Percentiles rank a stretch among this genome's conserved stretches.
Evolutionary conservation across 2,888 invertebrate genomes (phyloP).

Genomic region (Gymnosoma rotundatum): DNA sequence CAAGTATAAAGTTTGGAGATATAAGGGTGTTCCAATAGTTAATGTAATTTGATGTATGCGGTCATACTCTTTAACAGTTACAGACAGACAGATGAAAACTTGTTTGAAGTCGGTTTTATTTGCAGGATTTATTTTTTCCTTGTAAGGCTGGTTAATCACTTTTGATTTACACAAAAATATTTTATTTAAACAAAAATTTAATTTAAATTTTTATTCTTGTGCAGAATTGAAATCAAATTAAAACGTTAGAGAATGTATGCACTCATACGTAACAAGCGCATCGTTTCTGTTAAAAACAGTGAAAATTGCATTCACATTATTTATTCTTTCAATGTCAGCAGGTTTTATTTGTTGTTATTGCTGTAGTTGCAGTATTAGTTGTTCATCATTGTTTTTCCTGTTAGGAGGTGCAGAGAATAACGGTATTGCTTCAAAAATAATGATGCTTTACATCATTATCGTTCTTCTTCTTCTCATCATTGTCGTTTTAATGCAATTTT

Average conservation of each 20-base stretch:
- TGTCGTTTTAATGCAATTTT: constrained; percentile 57
- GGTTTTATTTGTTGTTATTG: neutral
- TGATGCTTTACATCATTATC: constrained; percentile 57
- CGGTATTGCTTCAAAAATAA: constrained; percentile 41
- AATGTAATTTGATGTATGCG: no score
- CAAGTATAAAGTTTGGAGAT: no score
- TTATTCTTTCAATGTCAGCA: constrained; percentile 53
- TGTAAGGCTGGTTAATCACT: neutral
- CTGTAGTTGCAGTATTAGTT: constrained; percentile 8
- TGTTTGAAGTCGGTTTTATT: no score
- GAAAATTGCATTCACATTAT: constrained; percentile 17
- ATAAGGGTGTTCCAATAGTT: no score
- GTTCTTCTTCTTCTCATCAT: constrained; percentile 22
- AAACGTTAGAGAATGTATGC: constrained; percentile 19
- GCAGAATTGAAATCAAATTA: constrained; percentile 28
- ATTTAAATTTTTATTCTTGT: constrained; percentile 29
- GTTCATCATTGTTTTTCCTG: constrained; percentile 18
- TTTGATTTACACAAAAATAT: neutral
- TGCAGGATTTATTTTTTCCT: no score
- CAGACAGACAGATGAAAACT: no score
- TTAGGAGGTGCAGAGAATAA: constrained; percentile 24
- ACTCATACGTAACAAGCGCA: constrained; percentile 50
- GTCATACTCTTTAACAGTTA: no score
- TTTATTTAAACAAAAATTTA: constrained; percentile 34
- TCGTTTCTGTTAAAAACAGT: constrained; percentile 19